Evolutionary conservation across 2,797 vertebrate species (phyloP).

Genomic region (Cuculus canorus): DNA sequence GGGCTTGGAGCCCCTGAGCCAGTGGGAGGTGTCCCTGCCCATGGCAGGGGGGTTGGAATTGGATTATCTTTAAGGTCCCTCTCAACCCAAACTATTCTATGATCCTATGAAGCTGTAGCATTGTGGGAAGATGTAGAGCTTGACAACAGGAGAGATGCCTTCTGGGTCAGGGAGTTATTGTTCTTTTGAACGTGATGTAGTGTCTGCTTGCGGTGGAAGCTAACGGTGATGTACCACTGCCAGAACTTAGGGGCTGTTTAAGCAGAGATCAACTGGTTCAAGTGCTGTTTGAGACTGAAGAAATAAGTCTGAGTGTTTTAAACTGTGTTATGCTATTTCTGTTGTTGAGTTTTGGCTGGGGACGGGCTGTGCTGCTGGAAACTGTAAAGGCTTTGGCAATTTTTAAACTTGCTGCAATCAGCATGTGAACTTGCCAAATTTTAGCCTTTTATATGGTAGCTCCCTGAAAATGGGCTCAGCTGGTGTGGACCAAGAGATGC

Average conservation of each 20-base stretch:
- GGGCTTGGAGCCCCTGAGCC: too few species aligned
- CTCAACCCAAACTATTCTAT: too few species aligned
- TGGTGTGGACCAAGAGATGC: accelerated
- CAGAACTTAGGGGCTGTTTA: neutral
- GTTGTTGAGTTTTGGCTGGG: neutral
- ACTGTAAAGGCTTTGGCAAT: neutral
- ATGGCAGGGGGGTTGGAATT: too few species aligned
- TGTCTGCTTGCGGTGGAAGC: neutral
- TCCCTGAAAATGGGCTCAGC: neutral
- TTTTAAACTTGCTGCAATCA: neutral
- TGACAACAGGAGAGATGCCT: neutral
- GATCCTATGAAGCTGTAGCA: neutral
- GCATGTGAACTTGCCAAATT: accelerated
- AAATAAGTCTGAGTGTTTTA: accelerated
- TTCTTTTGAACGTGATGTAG: neutral
- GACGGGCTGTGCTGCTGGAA: neutral
- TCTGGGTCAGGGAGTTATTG: neutral
- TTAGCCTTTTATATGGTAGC: neutral
- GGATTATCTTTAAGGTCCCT: too few species aligned
- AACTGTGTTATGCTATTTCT: accelerated
- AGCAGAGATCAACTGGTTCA: neutral
- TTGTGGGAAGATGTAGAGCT: neutral
- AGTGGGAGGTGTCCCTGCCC: too few species aligned
- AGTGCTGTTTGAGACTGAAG: neutral
- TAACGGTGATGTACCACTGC: neutral